Evolutionary conservation across 2,113 vertebrate genomes (phyloP).

Genomic region (Seriola rivoliana): DNA sequence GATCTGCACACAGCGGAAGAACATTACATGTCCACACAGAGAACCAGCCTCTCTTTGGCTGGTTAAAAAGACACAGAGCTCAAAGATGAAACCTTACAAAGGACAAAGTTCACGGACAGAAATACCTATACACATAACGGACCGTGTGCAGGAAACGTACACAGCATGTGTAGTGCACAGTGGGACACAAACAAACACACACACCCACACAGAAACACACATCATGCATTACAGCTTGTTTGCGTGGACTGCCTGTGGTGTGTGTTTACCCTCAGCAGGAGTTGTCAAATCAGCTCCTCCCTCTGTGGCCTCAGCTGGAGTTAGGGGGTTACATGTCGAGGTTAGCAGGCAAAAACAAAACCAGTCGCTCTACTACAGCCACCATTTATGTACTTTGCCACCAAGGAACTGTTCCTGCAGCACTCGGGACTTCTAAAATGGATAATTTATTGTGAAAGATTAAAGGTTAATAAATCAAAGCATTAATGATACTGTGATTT

Average conservation of each 20-base stretch:
- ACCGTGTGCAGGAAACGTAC: constrained; percentile 1
- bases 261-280: constrained; percentile 51
- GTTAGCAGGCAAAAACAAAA: constrained; percentile 22
- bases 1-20: background rate
- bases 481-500: background rate
- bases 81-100: background rate
- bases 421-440: no score
- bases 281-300: constrained; percentile 2
- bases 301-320: constrained; percentile 41
- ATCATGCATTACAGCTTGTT: constrained; percentile 14
- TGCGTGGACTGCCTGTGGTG: background rate
- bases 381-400: background rate
- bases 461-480: background rate
- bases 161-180: constrained; percentile 8
- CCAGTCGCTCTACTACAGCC: background rate
- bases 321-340: constrained; percentile 49
- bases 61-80: background rate
- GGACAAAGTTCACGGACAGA: constrained; percentile 4
- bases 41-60: background rate
- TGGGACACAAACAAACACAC: background rate
- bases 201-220: constrained; percentile 13
- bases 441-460: no score
- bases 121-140: background rate
- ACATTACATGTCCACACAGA: background rate
- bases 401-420: background rate